phyloP scores from a whole-genome alignment of 2,797 vertebrate genomes.

The Parotocinclus haroldoi region DNA sequence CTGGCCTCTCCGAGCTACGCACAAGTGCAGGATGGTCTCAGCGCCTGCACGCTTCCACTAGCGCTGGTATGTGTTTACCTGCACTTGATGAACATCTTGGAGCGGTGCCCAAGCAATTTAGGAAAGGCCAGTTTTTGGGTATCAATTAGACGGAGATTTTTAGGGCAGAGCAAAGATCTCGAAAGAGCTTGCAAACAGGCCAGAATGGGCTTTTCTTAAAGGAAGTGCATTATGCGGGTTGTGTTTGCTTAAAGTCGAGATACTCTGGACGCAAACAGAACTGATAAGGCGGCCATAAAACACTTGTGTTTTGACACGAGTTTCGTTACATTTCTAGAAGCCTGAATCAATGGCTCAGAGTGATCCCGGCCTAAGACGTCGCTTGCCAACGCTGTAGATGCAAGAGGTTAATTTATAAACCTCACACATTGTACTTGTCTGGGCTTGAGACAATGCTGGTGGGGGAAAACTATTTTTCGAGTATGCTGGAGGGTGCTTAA shows the following conservation, averaged over 20 bases:
- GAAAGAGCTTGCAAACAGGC: constrained; percentile 18
- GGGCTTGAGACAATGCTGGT: constrained; percentile 66
- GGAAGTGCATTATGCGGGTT: constrained; percentile 32
- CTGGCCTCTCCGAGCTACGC: constrained; percentile 30
- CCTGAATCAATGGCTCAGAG: constrained; percentile 48
- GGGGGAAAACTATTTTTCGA: constrained; percentile 60
- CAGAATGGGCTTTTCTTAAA: constrained; percentile 24
- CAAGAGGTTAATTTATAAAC: constrained; percentile 69
- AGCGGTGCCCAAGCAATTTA: constrained; percentile 52
- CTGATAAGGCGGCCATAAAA: constrained; percentile 54
- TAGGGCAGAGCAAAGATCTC: constrained; percentile 32
- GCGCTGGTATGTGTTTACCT: constrained; percentile 55
- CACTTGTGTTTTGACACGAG: constrained; percentile 50
- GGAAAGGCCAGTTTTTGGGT: constrained; percentile 54
- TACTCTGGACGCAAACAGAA: constrained; percentile 46
- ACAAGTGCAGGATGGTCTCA: constrained; percentile 35
- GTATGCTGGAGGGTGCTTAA: constrained; percentile 55
- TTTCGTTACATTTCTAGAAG: constrained; percentile 45
- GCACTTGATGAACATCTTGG: constrained; percentile 58
- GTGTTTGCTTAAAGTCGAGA: constrained; percentile 48
- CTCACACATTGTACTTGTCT: constrained; percentile 64
- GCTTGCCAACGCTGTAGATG: constrained; percentile 60
- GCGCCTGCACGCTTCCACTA: constrained; percentile 36
- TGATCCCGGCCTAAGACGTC: constrained; percentile 43
- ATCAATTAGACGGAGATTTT: constrained; percentile 58